Evolutionary conservation across 2,888 invertebrate genomes (phyloP).

Genomic region (Drosophila koepferae): DNA sequence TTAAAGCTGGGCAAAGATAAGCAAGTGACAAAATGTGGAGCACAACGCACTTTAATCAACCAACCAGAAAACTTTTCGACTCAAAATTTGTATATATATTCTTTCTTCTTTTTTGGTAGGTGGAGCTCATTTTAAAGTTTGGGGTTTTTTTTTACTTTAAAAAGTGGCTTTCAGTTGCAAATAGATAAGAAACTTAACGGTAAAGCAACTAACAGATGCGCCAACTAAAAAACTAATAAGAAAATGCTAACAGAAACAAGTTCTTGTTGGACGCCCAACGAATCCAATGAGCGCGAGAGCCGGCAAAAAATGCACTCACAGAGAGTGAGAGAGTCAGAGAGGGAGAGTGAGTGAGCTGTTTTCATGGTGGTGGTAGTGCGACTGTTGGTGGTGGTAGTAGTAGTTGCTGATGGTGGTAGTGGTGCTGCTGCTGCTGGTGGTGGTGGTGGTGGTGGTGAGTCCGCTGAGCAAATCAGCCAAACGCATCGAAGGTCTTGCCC

Average conservation of each 20-base stretch:
- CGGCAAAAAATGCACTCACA: constrained; percentile 49
- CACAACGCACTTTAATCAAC: constrained; percentile 72
- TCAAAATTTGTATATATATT: neutral
- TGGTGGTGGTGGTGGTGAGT: constrained; percentile 42
- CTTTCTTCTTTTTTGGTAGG: constrained; percentile 31
- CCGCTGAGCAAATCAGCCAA: constrained; percentile 75
- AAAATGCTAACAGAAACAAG: constrained; percentile 45
- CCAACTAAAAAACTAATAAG: constrained; percentile 53
- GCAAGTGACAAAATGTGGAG: constrained; percentile 32
- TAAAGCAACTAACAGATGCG: constrained; percentile 76
- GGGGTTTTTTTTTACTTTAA: constrained; percentile 8
- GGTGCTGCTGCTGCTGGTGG: constrained; percentile 22
- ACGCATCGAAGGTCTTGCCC: constrained; percentile 84
- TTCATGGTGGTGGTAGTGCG: constrained; percentile 7
- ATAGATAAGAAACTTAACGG: constrained; percentile 62
- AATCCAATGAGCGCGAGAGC: constrained; percentile 46
- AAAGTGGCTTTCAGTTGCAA: constrained; percentile 20
- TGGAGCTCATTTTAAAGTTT: constrained; percentile 66
- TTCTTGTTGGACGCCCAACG: constrained; percentile 61
- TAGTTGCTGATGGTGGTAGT: constrained; percentile 28
- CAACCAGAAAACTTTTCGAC: constrained; percentile 72
- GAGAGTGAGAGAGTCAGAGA: constrained; percentile 11
- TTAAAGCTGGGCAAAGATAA: constrained; percentile 29
- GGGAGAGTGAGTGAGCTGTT: constrained; percentile 12
- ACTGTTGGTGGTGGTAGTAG: constrained; percentile 27